Percentiles rank a stretch among this genome's conserved stretches.
Conservation (phyloP, 2,888 invertebrate species). For the Yponomeuta malinellus region DNA sequence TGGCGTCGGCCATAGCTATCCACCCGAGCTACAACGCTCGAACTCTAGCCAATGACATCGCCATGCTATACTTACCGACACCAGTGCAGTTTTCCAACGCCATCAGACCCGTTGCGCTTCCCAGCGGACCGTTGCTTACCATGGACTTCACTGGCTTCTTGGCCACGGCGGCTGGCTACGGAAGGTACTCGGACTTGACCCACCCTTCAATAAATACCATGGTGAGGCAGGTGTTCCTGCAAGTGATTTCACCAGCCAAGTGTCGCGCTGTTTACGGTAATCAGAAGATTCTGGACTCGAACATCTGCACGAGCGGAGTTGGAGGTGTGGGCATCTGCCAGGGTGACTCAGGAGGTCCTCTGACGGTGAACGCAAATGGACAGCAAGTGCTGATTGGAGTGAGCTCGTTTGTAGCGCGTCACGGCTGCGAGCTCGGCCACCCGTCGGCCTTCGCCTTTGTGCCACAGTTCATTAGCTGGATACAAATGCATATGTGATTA, state of each 20-base stretch:
- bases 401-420: slow-evolving; percentile 53
- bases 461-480: slow-evolving; percentile 45
- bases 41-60: slow-evolving; percentile 55
- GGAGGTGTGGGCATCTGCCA: slow-evolving; percentile 57
- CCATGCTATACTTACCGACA: slow-evolving; percentile 43
- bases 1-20: slow-evolving; percentile 33
- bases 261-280: slow-evolving; percentile 40
- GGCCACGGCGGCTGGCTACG: slow-evolving; percentile 49
- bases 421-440: slow-evolving; percentile 49
- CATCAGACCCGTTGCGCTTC: slow-evolving; percentile 42
- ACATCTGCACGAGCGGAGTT: slow-evolving; percentile 51
- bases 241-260: slow-evolving; percentile 38
- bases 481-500: slow-evolving; percentile 32
- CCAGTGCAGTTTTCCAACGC: slow-evolving; percentile 33
- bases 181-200: slow-evolving; percentile 46
- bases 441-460: slow-evolving; percentile 56
- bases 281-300: slow-evolving; percentile 38
- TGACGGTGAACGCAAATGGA: slow-evolving; percentile 32
- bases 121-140: slow-evolving; percentile 31
- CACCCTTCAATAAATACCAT: slow-evolving; percentile 42
- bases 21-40: slow-evolving; percentile 41
- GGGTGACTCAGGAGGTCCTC: slow-evolving; percentile 57
- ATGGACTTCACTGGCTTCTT: slow-evolving; percentile 37
- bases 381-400: slow-evolving; percentile 32
- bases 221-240: slow-evolving; percentile 45